phyloP scores from a whole-genome alignment of 2,888 invertebrate species.

The Tinea trinotella region DNA sequence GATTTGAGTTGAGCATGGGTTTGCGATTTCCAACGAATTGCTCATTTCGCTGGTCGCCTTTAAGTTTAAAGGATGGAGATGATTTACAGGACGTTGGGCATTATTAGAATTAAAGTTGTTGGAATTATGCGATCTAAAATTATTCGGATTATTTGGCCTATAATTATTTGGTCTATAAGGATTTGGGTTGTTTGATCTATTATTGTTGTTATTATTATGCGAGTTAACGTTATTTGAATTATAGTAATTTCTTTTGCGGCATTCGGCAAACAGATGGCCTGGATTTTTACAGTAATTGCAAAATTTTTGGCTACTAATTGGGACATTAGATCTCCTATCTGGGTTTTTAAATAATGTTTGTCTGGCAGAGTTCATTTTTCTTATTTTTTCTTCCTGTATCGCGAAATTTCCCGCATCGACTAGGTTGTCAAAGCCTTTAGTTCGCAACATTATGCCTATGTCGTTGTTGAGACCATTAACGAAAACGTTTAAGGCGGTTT shows the following conservation, averaged over 20 bases:
- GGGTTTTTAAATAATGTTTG: slow-evolving; percentile 19
- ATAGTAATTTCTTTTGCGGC: slow-evolving; percentile 3
- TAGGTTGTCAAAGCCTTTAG: no score
- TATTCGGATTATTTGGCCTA: no score
- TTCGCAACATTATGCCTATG: no score
- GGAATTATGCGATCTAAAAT: no score
- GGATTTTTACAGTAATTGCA: slow-evolving; percentile 16
- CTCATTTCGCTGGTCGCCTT: slow-evolving; percentile 22
- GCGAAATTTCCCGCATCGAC: slow-evolving; percentile 27
- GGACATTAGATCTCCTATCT: background rate
- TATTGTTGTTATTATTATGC: background rate
- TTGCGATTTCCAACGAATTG: slow-evolving; percentile 23
- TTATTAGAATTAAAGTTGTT: background rate
- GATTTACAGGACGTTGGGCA: background rate
- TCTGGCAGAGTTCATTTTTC: slow-evolving; percentile 24
- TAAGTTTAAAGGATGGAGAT: slow-evolving; percentile 23
- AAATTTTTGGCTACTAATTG: background rate
- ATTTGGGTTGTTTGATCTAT: background rate
- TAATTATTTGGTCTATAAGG: no score
- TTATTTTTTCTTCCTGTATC: slow-evolving; percentile 27
- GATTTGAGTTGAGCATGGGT: background rate
- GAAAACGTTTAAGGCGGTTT: no score
- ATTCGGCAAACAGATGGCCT: slow-evolving; percentile 4
- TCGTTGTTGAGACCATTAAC: no score
- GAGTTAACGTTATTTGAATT: background rate